These are phyloP conservation scores for Lasioglossum pauxillum DNA, from an alignment of 2,888 invertebrate genomes.

Conservation along the genomic window DNA sequence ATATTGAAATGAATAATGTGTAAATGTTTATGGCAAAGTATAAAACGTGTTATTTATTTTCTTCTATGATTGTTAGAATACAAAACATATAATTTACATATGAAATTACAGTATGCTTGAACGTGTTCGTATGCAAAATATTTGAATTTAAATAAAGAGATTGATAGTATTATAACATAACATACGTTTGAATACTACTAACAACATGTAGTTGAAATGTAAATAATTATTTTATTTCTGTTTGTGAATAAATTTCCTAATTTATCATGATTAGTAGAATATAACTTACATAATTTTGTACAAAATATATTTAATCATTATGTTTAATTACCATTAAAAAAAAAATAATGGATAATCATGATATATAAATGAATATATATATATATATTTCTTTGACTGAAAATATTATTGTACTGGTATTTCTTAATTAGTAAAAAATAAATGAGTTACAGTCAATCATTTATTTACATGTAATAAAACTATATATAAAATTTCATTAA, in stretches of 20 bases:
- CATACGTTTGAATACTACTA: conserved; percentile 5
- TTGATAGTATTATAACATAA: conserved; percentile 25
- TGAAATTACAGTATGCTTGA: background rate
- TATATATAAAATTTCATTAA: conserved; percentile 35
- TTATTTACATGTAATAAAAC: conserved; percentile 36
- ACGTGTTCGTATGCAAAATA: background rate
- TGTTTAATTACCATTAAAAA: background rate
- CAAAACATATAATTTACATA: conserved; percentile 20
- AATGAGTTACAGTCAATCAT: conserved; percentile 31
- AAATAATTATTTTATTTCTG: conserved; percentile 31
- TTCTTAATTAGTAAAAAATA: conserved; percentile 35
- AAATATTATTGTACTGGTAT: conserved; percentile 3
- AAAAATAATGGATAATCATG: conserved; percentile 22
- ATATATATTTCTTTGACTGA: background rate
- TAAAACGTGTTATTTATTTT: conserved; percentile 31
- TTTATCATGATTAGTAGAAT: conserved; percentile 31
- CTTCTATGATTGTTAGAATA: background rate
- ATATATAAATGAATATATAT: conserved; percentile 31
- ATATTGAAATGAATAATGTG: conserved; percentile 4
- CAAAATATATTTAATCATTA: conserved; percentile 19
- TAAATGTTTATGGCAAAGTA: conserved; percentile 10
- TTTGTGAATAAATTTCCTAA: conserved; percentile 22
- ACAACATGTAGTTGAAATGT: conserved; percentile 21
- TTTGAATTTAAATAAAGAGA: conserved; percentile 3
- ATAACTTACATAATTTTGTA: conserved; percentile 34